These are phyloP conservation scores for Pseudorhombus dupliciocellatus DNA, from an alignment of 2,113 vertebrate species.

Conservation along the genomic window DNA sequence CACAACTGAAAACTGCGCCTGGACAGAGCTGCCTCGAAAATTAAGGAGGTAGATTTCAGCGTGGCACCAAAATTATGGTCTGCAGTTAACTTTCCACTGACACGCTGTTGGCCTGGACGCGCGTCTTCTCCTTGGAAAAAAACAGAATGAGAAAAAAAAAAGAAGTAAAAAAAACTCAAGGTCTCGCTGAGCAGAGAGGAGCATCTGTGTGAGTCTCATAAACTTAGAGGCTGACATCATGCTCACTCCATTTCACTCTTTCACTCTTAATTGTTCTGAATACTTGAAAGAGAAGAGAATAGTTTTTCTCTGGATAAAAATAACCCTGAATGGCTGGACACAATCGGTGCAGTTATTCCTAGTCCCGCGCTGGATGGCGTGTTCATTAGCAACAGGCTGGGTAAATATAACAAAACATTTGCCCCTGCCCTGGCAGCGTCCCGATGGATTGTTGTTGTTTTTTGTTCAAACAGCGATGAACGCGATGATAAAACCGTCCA, in stretches of 20 bases:
- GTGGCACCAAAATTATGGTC: slow-evolving; percentile 71
- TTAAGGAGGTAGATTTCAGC: slow-evolving; percentile 66
- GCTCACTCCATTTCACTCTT: slow-evolving; percentile 20
- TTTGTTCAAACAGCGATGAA: slow-evolving; percentile 43
- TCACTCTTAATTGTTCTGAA: slow-evolving; percentile 49
- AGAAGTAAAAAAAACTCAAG: slow-evolving; percentile 16
- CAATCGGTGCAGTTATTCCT: slow-evolving; percentile 33
- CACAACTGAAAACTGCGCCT: slow-evolving; percentile 66
- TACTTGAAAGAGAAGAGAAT: slow-evolving; percentile 55
- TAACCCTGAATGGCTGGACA: slow-evolving; percentile 51
- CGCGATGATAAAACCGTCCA: slow-evolving; percentile 66
- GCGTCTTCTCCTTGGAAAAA: slow-evolving; percentile 37
- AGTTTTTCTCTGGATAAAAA: slow-evolving; percentile 59
- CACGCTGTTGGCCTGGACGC: slow-evolving; percentile 50
- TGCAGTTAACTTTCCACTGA: slow-evolving; percentile 71
- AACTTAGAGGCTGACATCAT: slow-evolving; percentile 63
- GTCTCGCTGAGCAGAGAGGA: slow-evolving; percentile 25
- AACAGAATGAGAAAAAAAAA: slow-evolving; percentile 29
- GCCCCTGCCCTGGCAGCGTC: slow-evolving; percentile 42
- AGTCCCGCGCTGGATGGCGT: slow-evolving; percentile 12
- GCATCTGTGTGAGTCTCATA: slow-evolving; percentile 31
- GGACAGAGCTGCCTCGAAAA: slow-evolving; percentile 57
- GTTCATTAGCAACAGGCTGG: slow-evolving; percentile 70
- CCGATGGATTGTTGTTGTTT: slow-evolving; percentile 1
- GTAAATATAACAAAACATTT: slow-evolving; percentile 75